phyloP scores from a whole-genome alignment of 1,140 invertebrate genomes.

The Drosophila parvula region DNA sequence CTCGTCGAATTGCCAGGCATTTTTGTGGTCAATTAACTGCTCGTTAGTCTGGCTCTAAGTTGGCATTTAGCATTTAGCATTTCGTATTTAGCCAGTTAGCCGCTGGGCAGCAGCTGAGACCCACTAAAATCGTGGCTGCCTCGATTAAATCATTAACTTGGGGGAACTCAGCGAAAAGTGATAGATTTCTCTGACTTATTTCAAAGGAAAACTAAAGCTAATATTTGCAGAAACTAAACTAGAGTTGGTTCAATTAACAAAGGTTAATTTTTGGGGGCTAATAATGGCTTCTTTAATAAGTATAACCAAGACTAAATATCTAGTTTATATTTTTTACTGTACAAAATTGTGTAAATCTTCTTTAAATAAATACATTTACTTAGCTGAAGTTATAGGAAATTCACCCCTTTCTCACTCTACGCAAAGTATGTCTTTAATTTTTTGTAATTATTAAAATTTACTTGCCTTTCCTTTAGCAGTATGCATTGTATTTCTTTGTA shows the following conservation, averaged over 20 bases:
- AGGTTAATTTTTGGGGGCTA: not conserved
- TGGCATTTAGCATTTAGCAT: conserved; percentile 32
- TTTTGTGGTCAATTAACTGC: conserved; percentile 75
- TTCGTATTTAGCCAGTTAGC: conserved; percentile 25
- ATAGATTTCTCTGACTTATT: conserved; percentile 4
- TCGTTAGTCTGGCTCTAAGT: conserved; percentile 39
- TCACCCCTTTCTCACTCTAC: not conserved
- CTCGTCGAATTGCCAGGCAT: conserved; percentile 49
- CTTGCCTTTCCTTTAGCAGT: conserved; percentile 22
- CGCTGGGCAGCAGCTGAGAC: conserved; percentile 16
- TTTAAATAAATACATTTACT: not conserved
- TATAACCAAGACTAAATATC: no score
- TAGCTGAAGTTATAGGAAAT: not conserved
- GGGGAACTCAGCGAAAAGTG: not conserved
- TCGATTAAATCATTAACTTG: conserved; percentile 32
- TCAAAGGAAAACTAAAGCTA: not conserved
- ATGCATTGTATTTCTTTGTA: not conserved
- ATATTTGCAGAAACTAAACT: not conserved
- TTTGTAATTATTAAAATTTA: conserved; percentile 1
- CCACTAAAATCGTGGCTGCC: not conserved
- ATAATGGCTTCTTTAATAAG: no score
- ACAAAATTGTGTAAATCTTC: no score
- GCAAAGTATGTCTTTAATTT: not conserved
- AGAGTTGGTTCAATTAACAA: no score
- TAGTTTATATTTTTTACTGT: not conserved